These are phyloP conservation scores for Apoda limacodes DNA, from an alignment of 2,888 invertebrate species.

Conservation along the genomic window DNA sequence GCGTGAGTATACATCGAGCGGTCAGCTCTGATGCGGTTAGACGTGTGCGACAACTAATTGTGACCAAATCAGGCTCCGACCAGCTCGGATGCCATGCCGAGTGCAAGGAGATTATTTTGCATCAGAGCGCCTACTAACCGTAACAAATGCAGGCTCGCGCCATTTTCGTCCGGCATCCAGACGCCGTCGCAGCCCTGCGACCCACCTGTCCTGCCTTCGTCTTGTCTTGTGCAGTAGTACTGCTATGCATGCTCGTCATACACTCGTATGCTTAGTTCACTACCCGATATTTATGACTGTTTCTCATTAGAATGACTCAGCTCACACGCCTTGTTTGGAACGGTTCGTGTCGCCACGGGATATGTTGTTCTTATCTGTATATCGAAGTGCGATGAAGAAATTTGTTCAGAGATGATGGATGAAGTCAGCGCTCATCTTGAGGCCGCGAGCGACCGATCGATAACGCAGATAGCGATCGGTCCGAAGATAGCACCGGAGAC, in stretches of 20 bases:
- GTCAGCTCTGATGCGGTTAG: slow-evolving; percentile 21
- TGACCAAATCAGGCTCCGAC: slow-evolving; percentile 34
- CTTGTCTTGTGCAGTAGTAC: too few species aligned
- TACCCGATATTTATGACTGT: too few species aligned
- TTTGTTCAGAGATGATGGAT: slow-evolving; percentile 30
- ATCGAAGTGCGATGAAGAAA: slow-evolving; percentile 9
- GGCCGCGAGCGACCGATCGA: slow-evolving; percentile 17
- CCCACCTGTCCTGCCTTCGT: slow-evolving; percentile 35
- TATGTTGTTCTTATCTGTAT: slow-evolving; percentile 22
- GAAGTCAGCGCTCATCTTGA: slow-evolving; percentile 33
- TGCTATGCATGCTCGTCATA: too few species aligned
- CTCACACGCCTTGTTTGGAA: too few species aligned
- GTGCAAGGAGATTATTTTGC: background rate
- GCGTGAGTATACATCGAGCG: slow-evolving; percentile 15
- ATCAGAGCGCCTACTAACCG: slow-evolving; percentile 20
- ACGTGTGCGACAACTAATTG: slow-evolving; percentile 25
- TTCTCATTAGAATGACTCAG: too few species aligned
- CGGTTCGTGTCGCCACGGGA: slow-evolving; percentile 24
- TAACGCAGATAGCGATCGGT: slow-evolving; percentile 5
- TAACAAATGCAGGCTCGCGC: slow-evolving; percentile 27
- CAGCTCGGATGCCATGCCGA: background rate
- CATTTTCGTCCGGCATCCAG: slow-evolving; percentile 37
- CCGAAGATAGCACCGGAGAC: slow-evolving; percentile 13
- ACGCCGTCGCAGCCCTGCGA: slow-evolving; percentile 37
- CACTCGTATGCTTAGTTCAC: too few species aligned